Conservation (phyloP, 2,113 vertebrate species). For the Leucoraja erinaceus region DNA sequence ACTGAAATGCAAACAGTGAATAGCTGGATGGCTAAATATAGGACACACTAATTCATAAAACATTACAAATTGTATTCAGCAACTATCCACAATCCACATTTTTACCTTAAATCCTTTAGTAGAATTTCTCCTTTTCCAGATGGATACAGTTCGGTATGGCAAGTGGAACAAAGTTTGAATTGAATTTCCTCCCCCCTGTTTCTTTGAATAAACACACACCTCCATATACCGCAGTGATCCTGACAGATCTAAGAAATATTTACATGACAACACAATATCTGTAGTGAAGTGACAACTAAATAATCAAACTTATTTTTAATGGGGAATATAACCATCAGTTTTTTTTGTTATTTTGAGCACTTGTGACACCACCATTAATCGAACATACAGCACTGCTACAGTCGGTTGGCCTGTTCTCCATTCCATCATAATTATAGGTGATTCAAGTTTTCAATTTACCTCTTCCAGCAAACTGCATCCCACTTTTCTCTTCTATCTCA, state of each 20-base stretch:
- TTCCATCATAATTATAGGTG: too few relatives aligned
- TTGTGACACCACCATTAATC: too few relatives aligned
- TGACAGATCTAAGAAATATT: not conserved
- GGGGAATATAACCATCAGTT: not conserved
- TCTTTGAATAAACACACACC: not conserved
- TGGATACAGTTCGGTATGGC: not conserved
- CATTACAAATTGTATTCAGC: not conserved
- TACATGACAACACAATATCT: not conserved
- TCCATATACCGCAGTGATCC: not conserved
- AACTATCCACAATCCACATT: not conserved
- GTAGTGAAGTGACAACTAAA: not conserved
- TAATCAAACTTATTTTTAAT: not conserved
- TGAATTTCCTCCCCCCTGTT: not conserved
- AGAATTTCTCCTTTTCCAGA: not conserved
- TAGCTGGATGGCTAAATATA: not conserved
- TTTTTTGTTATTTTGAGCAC: not conserved
- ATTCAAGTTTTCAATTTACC: too few relatives aligned
- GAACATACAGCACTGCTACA: too few relatives aligned
- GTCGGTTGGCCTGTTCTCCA: too few relatives aligned
- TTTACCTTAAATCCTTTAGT: not conserved
- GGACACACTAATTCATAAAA: not conserved
- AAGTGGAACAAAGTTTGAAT: not conserved
- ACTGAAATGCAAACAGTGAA: not conserved
- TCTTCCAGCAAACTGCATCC: too few relatives aligned
- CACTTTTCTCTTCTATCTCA: too few relatives aligned